Percentiles rank a stretch among this genome's conserved stretches.
Evolutionary conservation across 2,888 invertebrate genomes (phyloP).

Genomic region (Eupsilia transversa): DNA sequence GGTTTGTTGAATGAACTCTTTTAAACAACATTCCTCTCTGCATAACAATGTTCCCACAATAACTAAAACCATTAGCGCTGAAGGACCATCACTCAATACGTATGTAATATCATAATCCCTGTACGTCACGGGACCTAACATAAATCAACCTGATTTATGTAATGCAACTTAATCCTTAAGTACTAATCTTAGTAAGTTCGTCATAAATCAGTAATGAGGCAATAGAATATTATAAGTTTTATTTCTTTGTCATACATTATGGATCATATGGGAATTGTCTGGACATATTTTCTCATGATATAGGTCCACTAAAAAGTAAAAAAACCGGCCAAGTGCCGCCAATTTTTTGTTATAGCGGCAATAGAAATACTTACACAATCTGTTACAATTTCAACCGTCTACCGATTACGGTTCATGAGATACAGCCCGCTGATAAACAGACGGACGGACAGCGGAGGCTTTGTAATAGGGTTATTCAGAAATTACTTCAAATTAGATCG

Average conservation of each 20-base stretch:
- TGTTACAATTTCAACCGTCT: too few relatives aligned
- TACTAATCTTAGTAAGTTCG: neutral
- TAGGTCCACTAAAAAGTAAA: neutral
- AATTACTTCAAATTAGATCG: too few relatives aligned
- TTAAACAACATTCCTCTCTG: neutral
- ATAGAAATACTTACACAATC: too few relatives aligned
- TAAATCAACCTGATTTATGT: slow-evolving; percentile 60
- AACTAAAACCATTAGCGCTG: neutral
- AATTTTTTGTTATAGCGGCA: too few relatives aligned
- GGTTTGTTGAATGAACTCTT: neutral
- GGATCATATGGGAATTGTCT: neutral
- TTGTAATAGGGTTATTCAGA: too few relatives aligned
- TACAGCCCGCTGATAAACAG: too few relatives aligned
- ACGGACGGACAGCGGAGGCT: too few relatives aligned
- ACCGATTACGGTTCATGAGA: too few relatives aligned
- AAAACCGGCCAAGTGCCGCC: neutral
- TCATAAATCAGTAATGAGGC: slow-evolving; percentile 5
- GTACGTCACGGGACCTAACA: slow-evolving; percentile 17
- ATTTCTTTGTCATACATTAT: neutral
- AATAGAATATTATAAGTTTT: neutral
- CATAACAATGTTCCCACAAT: slow-evolving; percentile 30
- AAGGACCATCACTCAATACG: slow-evolving; percentile 25
- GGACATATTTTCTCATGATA: neutral
- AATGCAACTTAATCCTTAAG: slow-evolving; percentile 26
- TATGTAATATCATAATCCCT: slow-evolving; percentile 52